Conservation (phyloP, 2,797 vertebrate genomes). For the Heteromormyrus szaboi region DNA sequence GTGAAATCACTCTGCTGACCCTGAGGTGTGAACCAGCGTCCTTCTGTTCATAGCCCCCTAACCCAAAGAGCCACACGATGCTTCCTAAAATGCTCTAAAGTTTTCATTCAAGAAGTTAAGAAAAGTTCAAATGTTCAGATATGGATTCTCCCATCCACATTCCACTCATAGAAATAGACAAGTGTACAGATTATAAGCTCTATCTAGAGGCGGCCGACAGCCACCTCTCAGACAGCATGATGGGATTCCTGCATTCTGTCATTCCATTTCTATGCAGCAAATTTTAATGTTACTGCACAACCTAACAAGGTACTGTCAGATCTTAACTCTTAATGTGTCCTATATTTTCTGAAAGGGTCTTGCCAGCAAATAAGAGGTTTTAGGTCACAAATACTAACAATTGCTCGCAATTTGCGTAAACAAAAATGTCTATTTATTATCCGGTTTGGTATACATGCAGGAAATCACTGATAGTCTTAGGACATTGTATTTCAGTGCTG, state of each 20-base stretch:
- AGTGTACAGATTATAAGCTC: background rate
- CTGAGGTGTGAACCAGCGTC: background rate
- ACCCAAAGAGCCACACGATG: background rate
- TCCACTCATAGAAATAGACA: background rate
- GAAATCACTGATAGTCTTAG: background rate
- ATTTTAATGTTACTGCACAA: constrained; percentile 30
- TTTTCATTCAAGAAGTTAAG: background rate
- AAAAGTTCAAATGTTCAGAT: background rate
- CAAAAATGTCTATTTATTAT: background rate
- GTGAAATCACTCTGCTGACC: background rate
- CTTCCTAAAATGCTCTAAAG: background rate
- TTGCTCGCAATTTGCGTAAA: background rate
- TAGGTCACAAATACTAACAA: background rate
- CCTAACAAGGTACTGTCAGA: constrained; percentile 16
- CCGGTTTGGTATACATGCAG: background rate
- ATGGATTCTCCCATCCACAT: background rate
- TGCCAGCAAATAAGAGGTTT: background rate
- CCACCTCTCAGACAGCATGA: background rate
- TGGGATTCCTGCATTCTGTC: background rate
- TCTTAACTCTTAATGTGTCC: background rate
- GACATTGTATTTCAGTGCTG: background rate
- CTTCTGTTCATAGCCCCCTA: background rate
- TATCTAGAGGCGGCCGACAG: background rate
- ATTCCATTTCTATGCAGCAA: constrained; percentile 6
- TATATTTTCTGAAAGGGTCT: background rate